phyloP scores from a whole-genome alignment of 2,888 invertebrate genomes.

The Hipparchia sbordonii region DNA sequence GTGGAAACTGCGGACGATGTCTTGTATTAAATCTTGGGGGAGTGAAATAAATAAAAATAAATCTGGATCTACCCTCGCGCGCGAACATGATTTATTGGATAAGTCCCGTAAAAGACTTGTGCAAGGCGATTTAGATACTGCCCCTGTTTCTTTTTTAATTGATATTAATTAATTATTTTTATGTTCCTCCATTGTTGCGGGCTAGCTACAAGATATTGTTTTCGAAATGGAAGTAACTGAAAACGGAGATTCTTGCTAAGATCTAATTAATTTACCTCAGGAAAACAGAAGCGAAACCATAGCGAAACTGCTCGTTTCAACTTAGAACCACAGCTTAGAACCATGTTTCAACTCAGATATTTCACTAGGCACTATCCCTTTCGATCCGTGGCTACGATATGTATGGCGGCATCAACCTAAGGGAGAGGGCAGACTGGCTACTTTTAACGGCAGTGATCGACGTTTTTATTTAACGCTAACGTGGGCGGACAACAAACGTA shows the following conservation, averaged over 20 bases:
- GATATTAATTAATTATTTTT: slow-evolving; percentile 55
- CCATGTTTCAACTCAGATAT: no score
- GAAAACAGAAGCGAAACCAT: no score
- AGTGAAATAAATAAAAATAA: slow-evolving; percentile 83
- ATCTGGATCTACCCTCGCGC: slow-evolving; percentile 70
- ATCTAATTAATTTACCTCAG: not conserved
- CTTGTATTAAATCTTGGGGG: slow-evolving; percentile 81
- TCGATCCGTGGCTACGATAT: no score
- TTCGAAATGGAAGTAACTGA: not conserved
- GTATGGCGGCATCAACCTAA: no score
- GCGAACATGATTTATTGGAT: slow-evolving; percentile 75
- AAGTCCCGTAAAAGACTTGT: slow-evolving; percentile 45
- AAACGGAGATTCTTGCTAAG: not conserved
- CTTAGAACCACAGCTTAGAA: no score
- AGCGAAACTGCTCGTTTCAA: no score
- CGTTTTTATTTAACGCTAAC: no score
- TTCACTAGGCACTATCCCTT: no score
- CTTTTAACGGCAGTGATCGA: no score
- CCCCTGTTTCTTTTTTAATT: slow-evolving; percentile 50
- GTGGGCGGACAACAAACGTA: no score
- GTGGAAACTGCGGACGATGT: slow-evolving; percentile 80
- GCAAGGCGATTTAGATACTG: slow-evolving; percentile 44
- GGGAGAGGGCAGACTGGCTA: no score
- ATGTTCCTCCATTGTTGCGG: slow-evolving; percentile 18
- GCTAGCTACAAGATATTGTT: slow-evolving; percentile 5